phyloP scores from a whole-genome alignment of 2,797 vertebrate species.

The Arrhamphus sclerolepis region DNA sequence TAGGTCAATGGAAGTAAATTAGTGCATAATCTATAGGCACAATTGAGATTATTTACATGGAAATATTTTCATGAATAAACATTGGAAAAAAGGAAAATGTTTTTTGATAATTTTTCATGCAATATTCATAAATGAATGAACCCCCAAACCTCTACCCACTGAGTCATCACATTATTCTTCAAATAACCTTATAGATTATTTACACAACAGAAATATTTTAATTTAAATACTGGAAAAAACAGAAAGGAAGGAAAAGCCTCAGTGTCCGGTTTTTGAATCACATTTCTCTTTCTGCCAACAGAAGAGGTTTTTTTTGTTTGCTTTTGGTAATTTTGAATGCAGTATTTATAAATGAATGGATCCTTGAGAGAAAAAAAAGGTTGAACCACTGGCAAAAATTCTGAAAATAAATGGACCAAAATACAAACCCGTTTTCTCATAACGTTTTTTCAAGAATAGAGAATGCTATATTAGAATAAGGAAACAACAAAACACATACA shows the following conservation, averaged over 20 bases:
- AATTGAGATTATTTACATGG: conserved; percentile 3
- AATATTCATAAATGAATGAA: conserved; percentile 28
- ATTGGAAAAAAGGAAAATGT: not conserved
- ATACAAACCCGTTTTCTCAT: not conserved
- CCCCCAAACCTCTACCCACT: too few species aligned
- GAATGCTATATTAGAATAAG: not conserved
- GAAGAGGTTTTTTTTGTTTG: conserved; percentile 11
- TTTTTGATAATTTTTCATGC: conserved; percentile 2
- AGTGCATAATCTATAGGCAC: conserved; percentile 34
- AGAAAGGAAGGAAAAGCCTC: not conserved
- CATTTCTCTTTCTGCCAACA: conserved; percentile 17
- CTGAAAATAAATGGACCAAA: conserved; percentile 1
- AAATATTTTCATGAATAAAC: conserved; percentile 16
- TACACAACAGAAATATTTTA: too few species aligned
- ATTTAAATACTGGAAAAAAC: too few species aligned
- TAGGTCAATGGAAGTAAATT: conserved; percentile 18
- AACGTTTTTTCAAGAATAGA: not conserved
- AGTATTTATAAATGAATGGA: conserved; percentile 20
- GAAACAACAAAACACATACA: not conserved
- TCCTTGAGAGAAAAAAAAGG: conserved; percentile 16
- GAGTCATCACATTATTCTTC: too few species aligned
- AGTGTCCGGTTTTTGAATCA: conserved; percentile 10
- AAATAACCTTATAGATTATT: too few species aligned
- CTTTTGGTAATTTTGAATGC: conserved; percentile 2
- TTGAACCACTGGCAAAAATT: too few species aligned